Percentiles rank a stretch among this genome's conserved stretches.
Conservation (phyloP, 2,888 invertebrate genomes). For the Caenorhabditis wallacei region DNA sequence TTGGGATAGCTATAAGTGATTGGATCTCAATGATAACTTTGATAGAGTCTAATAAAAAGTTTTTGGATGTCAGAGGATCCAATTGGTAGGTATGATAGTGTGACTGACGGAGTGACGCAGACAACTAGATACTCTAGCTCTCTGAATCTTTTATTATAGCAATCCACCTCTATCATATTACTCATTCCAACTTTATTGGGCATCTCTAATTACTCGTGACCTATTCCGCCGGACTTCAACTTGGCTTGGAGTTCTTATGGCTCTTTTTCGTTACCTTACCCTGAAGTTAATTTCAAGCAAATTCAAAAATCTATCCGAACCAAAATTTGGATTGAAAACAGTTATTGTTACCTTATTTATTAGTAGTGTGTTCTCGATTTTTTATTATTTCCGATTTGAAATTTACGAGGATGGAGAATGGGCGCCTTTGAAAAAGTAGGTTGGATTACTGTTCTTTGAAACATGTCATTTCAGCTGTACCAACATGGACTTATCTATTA, state of each 20-base stretch:
- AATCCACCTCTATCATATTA: slow-evolving; percentile 8
- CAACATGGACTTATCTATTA: not conserved
- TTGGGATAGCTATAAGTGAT: slow-evolving; percentile 15
- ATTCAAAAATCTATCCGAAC: not conserved
- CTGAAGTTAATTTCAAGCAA: not conserved
- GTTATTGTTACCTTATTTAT: not conserved
- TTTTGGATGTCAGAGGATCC: not conserved
- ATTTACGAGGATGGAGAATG: not conserved
- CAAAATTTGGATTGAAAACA: slow-evolving; percentile 4
- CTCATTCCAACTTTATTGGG: slow-evolving; percentile 14
- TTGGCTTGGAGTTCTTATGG: slow-evolving; percentile 39
- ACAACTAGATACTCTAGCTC: too few species aligned
- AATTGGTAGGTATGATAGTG: not conserved
- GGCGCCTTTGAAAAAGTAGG: slow-evolving; percentile 12
- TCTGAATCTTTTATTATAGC: not conserved
- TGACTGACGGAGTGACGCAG: not conserved
- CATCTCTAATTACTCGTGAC: slow-evolving; percentile 1
- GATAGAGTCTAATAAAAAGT: slow-evolving; percentile 3
- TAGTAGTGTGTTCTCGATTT: slow-evolving; percentile 4
- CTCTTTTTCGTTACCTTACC: slow-evolving; percentile 16
- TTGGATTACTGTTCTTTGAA: too few species aligned
- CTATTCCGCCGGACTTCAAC: slow-evolving; percentile 9
- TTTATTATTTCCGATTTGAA: slow-evolving; percentile 12
- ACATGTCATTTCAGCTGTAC: slow-evolving; percentile 17
- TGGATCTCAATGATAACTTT: slow-evolving; percentile 7